Evolutionary conservation across 2,888 invertebrate genomes (phyloP).

Genomic region (Archaeoteleia sp.): DNA sequence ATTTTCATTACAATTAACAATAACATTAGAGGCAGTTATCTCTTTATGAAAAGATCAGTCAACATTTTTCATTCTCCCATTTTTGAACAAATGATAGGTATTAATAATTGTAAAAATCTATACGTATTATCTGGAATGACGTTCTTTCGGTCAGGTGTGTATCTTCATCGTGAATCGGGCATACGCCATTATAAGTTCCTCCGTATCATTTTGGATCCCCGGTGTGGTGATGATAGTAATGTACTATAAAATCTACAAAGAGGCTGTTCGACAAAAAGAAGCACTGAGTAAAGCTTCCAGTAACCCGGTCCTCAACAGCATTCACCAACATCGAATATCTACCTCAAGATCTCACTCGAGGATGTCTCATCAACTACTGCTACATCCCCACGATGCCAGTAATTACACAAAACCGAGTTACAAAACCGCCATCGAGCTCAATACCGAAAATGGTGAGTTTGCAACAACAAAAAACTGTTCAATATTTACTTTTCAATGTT

Average conservation of each 20-base stretch:
- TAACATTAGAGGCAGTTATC: no score
- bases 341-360: conserved; percentile 80
- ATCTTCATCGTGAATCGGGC: conserved; percentile 89
- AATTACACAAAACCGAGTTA: conserved; percentile 65
- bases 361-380: conserved; percentile 67
- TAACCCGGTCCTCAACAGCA: conserved; percentile 88
- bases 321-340: conserved; percentile 86
- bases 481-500: not conserved
- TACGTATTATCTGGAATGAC: conserved; percentile 9
- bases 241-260: conserved; percentile 88
- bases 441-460: conserved; percentile 81
- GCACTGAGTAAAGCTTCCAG: conserved; percentile 88
- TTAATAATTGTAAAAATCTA: no score
- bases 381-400: conserved; percentile 66
- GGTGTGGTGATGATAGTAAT: conserved; percentile 93
- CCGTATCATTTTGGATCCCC: conserved; percentile 95
- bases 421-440: conserved; percentile 82
- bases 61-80: no score
- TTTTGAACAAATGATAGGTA: no score
- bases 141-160: conserved; percentile 77
- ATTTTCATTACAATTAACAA: no score
- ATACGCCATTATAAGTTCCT: conserved; percentile 91
- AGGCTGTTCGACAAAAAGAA: conserved; percentile 87
- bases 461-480: not conserved
- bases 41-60: no score